Conservation (phyloP, 2,797 vertebrate species). For the Pipistrellus nathusii region DNA sequence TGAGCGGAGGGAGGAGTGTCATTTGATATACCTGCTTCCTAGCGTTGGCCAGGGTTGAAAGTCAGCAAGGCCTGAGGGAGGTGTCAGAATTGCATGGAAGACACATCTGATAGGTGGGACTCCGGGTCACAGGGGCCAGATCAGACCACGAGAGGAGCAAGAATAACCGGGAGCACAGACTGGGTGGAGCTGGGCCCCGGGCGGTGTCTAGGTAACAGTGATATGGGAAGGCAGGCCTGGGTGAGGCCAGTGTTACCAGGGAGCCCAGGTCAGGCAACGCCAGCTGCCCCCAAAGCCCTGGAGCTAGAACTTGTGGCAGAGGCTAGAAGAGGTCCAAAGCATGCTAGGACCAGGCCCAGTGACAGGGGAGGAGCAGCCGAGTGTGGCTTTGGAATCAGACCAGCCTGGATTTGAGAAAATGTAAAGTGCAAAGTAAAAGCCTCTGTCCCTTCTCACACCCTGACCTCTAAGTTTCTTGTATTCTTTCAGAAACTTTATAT, state of each 20-base stretch:
- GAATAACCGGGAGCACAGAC: neutral
- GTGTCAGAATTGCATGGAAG: neutral
- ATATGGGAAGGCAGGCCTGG: neutral
- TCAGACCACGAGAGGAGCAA: neutral
- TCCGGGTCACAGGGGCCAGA: neutral
- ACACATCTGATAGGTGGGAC: neutral
- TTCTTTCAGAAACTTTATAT: neutral
- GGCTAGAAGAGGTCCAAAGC: neutral
- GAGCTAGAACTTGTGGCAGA: neutral
- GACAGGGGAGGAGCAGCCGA: neutral
- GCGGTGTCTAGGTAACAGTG: neutral
- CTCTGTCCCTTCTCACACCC: neutral
- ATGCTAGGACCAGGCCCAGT: neutral
- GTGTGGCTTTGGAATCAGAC: neutral
- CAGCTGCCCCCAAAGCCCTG: neutral
- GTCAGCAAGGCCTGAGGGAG: neutral
- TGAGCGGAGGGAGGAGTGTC: neutral
- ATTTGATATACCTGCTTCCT: neutral
- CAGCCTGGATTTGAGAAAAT: constrained; percentile 42
- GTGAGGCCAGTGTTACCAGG: neutral
- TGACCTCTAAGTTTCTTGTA: constrained; percentile 48
- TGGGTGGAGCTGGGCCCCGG: neutral
- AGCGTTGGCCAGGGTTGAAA: neutral
- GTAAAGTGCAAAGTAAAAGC: constrained; percentile 36
- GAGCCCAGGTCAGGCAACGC: neutral